phyloP scores from a whole-genome alignment of 2,888 invertebrate species.

The Cremastinae sp. region DNA sequence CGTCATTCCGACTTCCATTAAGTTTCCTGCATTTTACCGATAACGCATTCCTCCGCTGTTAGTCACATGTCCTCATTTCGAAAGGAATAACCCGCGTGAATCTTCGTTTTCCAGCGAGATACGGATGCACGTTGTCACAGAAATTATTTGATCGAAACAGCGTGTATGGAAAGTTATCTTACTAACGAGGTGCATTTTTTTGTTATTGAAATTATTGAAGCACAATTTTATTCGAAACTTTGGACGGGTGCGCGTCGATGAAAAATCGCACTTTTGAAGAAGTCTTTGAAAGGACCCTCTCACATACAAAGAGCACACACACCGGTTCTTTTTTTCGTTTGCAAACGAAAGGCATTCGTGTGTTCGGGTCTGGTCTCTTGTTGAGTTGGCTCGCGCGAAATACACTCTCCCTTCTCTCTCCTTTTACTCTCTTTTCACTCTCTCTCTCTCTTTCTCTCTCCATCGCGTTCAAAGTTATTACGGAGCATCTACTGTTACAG shows the following conservation, averaged over 20 bases:
- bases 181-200: conserved; percentile 1
- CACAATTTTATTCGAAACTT: not conserved
- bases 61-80: conserved; percentile 20
- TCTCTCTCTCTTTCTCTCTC: conserved; percentile 16
- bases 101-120: not conserved
- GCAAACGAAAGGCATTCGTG: conserved; percentile 63
- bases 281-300: conserved; percentile 25
- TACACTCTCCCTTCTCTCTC: not conserved
- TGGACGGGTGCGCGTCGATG: not conserved
- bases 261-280: conserved; percentile 12
- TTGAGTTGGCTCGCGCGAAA: conserved; percentile 48
- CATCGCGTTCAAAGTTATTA: conserved; percentile 70
- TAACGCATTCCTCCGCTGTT: conserved; percentile 38
- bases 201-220: not conserved
- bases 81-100: too few species aligned
- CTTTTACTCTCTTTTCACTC: not conserved
- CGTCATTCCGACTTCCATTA: conserved; percentile 19
- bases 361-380: conserved; percentile 59
- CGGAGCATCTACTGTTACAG: conserved; percentile 73
- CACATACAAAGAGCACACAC: not conserved
- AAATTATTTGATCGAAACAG: conserved; percentile 2
- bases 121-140: conserved; percentile 6
- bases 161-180: not conserved
- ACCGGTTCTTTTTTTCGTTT: conserved; percentile 26
- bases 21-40: conserved; percentile 2